These are phyloP conservation scores for Gallinago paraguaiae DNA, from an alignment of 2,113 vertebrate genomes.

Conservation along the genomic window DNA sequence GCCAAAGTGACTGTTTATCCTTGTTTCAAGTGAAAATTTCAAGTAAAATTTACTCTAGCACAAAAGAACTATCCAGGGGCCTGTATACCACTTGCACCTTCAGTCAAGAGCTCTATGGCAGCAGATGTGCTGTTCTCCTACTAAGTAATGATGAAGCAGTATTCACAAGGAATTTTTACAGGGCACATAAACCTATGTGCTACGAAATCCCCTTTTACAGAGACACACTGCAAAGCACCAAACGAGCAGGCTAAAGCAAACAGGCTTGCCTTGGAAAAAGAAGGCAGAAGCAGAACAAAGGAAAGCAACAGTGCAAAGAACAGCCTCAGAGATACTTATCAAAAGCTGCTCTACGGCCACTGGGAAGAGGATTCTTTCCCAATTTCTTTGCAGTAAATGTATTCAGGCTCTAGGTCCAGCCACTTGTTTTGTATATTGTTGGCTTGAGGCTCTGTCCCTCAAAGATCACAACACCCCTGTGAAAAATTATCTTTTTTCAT, in stretches of 20 bases:
- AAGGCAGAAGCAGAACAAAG: conserved; percentile 20
- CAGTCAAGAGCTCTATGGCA: not conserved
- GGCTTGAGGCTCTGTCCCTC: not conserved
- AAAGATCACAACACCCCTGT: not conserved
- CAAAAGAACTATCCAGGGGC: conserved; percentile 9
- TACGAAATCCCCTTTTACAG: not conserved
- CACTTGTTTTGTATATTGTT: not conserved
- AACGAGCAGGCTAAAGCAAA: not conserved
- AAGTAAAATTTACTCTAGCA: conserved; percentile 30
- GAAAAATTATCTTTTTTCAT: not conserved
- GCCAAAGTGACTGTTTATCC: conserved; percentile 25
- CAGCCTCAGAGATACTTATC: not conserved
- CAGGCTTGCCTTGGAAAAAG: not conserved
- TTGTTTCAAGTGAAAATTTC: conserved; percentile 39
- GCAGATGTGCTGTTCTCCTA: not conserved
- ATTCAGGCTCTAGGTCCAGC: not conserved
- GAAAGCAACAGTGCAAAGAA: not conserved
- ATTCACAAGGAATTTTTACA: conserved; percentile 13
- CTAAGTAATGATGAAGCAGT: not conserved
- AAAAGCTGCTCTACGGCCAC: not conserved
- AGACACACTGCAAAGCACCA: not conserved
- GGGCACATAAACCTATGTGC: not conserved
- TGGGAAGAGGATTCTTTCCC: not conserved
- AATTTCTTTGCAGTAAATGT: not conserved
- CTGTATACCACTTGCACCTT: not conserved